Evolutionary conservation across 2,113 vertebrate species (phyloP).

Genomic region (Poeciliopsis occidentalis): DNA sequence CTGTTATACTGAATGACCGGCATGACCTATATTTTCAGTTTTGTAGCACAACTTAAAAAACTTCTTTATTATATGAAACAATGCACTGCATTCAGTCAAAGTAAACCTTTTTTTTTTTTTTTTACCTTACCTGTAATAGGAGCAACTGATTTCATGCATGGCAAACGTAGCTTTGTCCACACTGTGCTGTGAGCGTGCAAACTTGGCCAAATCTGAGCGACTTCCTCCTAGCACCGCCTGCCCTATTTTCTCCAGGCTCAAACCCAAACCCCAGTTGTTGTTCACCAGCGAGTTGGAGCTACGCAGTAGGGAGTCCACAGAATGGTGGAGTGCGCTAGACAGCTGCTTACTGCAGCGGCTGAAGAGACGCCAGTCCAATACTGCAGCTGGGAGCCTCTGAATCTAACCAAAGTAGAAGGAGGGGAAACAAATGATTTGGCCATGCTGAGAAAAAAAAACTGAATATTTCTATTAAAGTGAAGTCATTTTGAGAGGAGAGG

Average conservation of each 20-base stretch:
- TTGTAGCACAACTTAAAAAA: background rate
- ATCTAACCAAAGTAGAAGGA: slow-evolving; percentile 32
- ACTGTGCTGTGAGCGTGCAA: slow-evolving; percentile 74
- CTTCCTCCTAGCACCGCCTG: slow-evolving; percentile 74
- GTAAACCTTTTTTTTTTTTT: background rate
- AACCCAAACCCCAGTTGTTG: slow-evolving; percentile 75
- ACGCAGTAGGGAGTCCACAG: slow-evolving; percentile 76
- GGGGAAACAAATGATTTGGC: background rate
- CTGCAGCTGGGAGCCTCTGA: slow-evolving; percentile 73
- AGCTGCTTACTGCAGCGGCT: slow-evolving; percentile 78
- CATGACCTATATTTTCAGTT: background rate
- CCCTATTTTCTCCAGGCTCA: slow-evolving; percentile 64
- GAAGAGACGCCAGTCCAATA: slow-evolving; percentile 79
- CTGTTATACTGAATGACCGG: too few species aligned
- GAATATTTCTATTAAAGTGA: background rate
- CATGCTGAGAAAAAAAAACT: background rate
- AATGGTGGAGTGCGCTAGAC: slow-evolving; percentile 78
- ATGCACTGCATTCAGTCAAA: too few species aligned
- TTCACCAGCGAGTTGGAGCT: slow-evolving; percentile 73
- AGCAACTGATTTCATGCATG: slow-evolving; percentile 80
- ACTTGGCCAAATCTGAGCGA: slow-evolving; percentile 77
- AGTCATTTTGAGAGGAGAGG: background rate
- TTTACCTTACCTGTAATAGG: slow-evolving; percentile 76
- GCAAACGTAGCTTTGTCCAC: slow-evolving; percentile 81
- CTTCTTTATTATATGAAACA: background rate